These are phyloP conservation scores for Tetrax tetrax DNA, from an alignment of 2,113 vertebrate genomes.

Conservation along the genomic window DNA sequence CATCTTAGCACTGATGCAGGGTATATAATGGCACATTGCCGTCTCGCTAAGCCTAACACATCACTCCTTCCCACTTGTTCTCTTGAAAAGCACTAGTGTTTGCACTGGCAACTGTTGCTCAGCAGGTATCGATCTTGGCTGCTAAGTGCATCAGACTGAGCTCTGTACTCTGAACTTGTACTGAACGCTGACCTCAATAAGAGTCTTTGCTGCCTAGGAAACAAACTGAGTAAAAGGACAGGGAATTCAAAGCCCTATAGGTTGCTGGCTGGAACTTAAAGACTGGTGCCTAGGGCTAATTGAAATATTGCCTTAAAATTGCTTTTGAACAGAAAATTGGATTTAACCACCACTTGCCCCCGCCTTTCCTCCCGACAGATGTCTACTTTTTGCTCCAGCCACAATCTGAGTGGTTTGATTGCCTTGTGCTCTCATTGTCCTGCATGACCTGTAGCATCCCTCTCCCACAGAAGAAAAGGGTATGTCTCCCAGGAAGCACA, in stretches of 20 bases:
- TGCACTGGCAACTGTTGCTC: neutral
- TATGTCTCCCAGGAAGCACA: neutral
- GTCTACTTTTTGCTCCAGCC: neutral
- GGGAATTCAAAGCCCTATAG: neutral
- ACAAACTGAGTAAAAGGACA: neutral
- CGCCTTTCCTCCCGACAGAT: neutral
- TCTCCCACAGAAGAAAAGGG: neutral
- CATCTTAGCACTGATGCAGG: neutral
- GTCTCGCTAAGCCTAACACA: neutral
- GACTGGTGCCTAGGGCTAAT: neutral
- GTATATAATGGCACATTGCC: fast-evolving
- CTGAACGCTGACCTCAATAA: neutral
- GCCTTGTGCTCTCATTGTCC: neutral
- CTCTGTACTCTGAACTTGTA: neutral
- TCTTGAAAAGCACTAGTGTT: neutral
- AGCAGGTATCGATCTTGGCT: neutral
- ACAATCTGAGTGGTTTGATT: neutral
- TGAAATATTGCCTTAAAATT: constrained; percentile 13
- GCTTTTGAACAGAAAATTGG: neutral
- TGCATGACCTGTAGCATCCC: neutral
- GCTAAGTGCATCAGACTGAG: neutral
- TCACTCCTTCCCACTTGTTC: neutral
- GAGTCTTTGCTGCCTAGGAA: constrained; percentile 7
- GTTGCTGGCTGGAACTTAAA: neutral
- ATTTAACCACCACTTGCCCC: neutral